Evolutionary conservation across 1,140 invertebrate species (phyloP).

Genomic region (Pogonomyrmex californicus): DNA sequence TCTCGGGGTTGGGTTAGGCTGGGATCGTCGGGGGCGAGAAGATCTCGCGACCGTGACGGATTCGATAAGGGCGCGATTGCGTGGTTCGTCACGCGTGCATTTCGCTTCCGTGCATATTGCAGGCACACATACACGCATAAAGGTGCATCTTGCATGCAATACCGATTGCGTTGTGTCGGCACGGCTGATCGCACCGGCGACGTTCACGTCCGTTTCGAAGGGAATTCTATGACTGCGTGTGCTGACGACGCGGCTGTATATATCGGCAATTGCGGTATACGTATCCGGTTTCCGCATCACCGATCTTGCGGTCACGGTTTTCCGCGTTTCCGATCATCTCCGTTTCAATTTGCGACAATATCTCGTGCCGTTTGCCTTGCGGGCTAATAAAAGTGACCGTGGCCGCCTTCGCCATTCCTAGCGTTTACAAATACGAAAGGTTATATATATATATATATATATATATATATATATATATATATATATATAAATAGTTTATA

Average conservation of each 20-base stretch:
- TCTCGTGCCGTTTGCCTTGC: not conserved
- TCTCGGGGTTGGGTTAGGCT: not conserved
- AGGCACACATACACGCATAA: not conserved
- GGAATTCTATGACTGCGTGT: not conserved
- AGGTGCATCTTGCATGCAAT: not conserved
- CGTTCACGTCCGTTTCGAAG: slow-evolving; percentile 23
- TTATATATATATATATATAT: not conserved
- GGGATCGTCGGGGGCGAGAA: not conserved
- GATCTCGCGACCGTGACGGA: slow-evolving; percentile 8
- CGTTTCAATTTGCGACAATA: slow-evolving; percentile 30
- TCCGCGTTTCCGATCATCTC: not conserved
- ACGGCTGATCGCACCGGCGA: slow-evolving; percentile 40
- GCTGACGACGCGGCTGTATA: not conserved
- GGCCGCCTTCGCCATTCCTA: not conserved
- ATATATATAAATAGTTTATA: not conserved
- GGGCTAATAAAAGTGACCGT: not conserved
- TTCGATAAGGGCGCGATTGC: not conserved
- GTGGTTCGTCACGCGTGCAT: not conserved
- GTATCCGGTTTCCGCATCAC: slow-evolving; percentile 41
- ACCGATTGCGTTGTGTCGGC: slow-evolving; percentile 1
- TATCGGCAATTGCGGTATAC: slow-evolving; percentile 48
- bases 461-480: not conserved
- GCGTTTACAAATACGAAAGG: not conserved
- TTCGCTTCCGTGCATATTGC: not conserved
- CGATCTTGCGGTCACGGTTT: slow-evolving; percentile 46